Evolutionary conservation across 2,888 invertebrate species (phyloP), one percentile per base, ranked within the genome.

Genomic region (Hetaerina titia): DNA sequence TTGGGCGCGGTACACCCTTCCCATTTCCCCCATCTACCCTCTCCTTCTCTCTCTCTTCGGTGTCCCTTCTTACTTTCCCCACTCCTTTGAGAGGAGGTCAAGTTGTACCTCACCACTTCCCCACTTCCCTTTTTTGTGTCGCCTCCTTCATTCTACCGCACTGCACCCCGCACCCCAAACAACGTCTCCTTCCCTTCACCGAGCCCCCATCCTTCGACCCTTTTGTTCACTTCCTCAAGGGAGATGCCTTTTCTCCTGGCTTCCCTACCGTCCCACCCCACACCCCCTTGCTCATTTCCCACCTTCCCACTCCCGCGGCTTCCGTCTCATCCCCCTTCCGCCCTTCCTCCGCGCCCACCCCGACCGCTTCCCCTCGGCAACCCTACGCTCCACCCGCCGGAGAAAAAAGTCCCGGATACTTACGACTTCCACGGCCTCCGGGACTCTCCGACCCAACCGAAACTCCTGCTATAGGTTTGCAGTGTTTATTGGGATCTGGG

Each of bases 401-500:
- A 69, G 4, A 69, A 69, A 90, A 90, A 45, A 22, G 31, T 90
- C 64, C 90, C 64, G 19, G 19, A 90, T 64, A 19, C 64, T 64
- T 90, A 90, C 90, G 64, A 45, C 90, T 90, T 63, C 63, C 19
- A 31, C 15, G 88, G 15, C 31, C 25, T 89, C 58, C 11, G 25
- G 58, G 11, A 31, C 63, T 64, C 90, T 90, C 69, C 22, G 19
- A 22, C 22, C 69, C 45, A 45, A 45, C 22, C 69, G 69, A 69
- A 69, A 69, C 69, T 69, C n/a, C 22, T 19, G n/a, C 69, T 7
- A 69, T 69, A 69, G 69, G 19, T 22, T 69, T n/a, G n/a, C 11
- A 90, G 90, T 90, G 90, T 63, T 63, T 90, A 90, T 90, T 90
- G 90, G 25, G 90, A 25, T 64, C 31, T 63, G 25, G 45, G 25